Evolutionary conservation across 2,113 vertebrate species (phyloP).

Genomic region (Passer domesticus): DNA sequence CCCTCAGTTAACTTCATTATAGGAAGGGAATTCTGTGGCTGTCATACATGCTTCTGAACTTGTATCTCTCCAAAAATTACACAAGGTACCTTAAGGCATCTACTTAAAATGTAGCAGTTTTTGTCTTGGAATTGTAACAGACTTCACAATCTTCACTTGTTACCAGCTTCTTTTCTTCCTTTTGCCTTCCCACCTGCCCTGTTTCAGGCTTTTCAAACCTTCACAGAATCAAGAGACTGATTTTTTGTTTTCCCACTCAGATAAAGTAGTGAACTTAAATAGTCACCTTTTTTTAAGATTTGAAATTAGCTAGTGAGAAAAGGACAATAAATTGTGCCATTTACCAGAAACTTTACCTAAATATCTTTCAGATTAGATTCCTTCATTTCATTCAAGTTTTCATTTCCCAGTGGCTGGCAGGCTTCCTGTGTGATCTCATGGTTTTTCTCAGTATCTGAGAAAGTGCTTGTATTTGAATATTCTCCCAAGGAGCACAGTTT

Average conservation of each 20-base stretch:
- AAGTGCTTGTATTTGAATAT: neutral
- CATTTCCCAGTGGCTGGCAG: neutral
- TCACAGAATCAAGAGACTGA: neutral
- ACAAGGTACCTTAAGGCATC: neutral
- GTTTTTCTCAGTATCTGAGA: neutral
- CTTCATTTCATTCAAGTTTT: neutral
- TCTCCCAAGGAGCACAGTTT: neutral
- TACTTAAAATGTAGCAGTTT: neutral
- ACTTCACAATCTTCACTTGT: neutral
- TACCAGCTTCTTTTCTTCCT: neutral
- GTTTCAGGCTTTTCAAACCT: neutral
- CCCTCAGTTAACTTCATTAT: neutral
- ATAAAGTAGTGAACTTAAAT: neutral
- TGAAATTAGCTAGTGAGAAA: neutral
- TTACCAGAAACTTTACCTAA: neutral
- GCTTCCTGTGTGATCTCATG: neutral
- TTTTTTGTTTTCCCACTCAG: neutral
- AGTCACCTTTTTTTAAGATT: rapidly evolving
- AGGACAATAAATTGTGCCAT: neutral
- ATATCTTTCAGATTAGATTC: neutral
- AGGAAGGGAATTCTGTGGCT: neutral
- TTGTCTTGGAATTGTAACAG: conserved; percentile 2
- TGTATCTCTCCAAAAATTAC: neutral
- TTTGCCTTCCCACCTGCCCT: neutral
- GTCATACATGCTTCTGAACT: neutral